Base-by-base conservation (phyloP, 92 coral and sea anemone genomes). In the Chrysogorgia sp. region DNA sequence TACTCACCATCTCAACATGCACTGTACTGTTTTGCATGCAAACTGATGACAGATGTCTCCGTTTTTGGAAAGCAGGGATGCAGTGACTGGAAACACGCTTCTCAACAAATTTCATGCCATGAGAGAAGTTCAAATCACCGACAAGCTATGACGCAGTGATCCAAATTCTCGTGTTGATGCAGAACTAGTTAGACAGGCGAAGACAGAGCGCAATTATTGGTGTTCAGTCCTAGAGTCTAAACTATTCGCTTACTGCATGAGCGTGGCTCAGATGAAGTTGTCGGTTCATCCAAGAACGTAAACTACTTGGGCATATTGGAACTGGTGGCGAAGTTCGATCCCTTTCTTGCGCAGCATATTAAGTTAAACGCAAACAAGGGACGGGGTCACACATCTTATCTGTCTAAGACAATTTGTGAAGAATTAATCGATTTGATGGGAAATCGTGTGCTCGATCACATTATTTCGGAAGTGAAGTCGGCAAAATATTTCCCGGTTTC, bases 271-370 rank as follows among this genome's bases (percentile, higher is more conserved):
- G n/a, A n/a, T n/a, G n/a, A n/a, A n/a, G n/a, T n/a, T n/a, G n/a
- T n/a, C n/a, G n/a, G n/a, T n/a, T 52, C 58, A 52, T 26, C 58
- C 58, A 52, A 26, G 23, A 52, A 52, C n/a, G 5, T 21, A 19
- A 52, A 52, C 58, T 52, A 52, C 58, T 52, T 52, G 58, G 58
- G n/a, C 23, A 52, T 26, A 52, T 52, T 52, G 58, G 58, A 52
- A 52, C 58, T 52, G 58, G 22, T 52, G 3, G 58, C 58, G 22
- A 52, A 19, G 58, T n/a, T n/a, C n/a, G n/a, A n/a, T n/a, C n/a
- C n/a, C n/a, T n/a, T n/a, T n/a, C n/a, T n/a, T n/a, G n/a, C 58
- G 58, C 58, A 52, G 23, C 58, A 52, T 15, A 52, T 52, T 26
- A 52, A 52, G 23, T 12, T 21, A 19, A 52, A 52, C 58, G 58